A percentile compares a stretch with the other conserved stretches of the same genome.
phyloP scores from a whole-genome alignment of 1,140 invertebrate genomes.

The Pseudomyrmex flavicornis region DNA sequence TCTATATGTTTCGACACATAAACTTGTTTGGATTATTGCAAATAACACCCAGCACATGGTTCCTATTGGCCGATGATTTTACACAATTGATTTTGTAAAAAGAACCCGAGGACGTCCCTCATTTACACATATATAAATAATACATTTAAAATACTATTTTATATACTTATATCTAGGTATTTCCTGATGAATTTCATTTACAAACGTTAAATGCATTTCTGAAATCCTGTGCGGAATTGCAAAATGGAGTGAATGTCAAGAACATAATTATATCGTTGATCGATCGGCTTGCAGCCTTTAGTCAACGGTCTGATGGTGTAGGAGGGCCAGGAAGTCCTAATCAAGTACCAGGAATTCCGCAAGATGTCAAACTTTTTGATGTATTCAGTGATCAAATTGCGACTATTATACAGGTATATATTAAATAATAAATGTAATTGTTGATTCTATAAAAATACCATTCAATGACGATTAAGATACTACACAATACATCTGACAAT shows the following conservation, averaged over 20 bases:
- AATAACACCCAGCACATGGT: too few relatives aligned
- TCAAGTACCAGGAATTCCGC: constrained; percentile 89
- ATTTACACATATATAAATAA: too few relatives aligned
- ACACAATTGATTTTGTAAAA: too few relatives aligned
- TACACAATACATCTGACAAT: constrained; percentile 72
- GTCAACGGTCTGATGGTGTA: constrained; percentile 89
- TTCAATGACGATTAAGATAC: constrained; percentile 78
- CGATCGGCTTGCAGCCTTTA: constrained; percentile 94
- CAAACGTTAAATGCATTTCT: constrained; percentile 97
- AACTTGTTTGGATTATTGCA: too few relatives aligned
- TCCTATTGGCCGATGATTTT: too few relatives aligned
- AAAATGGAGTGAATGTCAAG: constrained; percentile 98
- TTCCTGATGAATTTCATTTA: constrained; percentile 99
- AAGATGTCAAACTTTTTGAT: constrained; percentile 97
- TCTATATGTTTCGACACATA: too few relatives aligned
- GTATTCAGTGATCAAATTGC: constrained; percentile 99
- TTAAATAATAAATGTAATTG: constrained; percentile 43
- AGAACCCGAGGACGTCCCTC: too few relatives aligned
- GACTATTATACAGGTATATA: constrained; percentile 94
- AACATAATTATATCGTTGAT: constrained; percentile 99
- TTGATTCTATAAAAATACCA: constrained; percentile 35
- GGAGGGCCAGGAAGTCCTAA: constrained; percentile 84
- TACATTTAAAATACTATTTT: neutral
- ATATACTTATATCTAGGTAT: constrained; percentile 88
- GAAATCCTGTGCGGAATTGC: constrained; percentile 98